Percentiles rank a stretch among this genome's conserved stretches.
Evolutionary conservation across 2,888 invertebrate genomes (phyloP).

Genomic region (Hirtodrosophila histrioides): DNA sequence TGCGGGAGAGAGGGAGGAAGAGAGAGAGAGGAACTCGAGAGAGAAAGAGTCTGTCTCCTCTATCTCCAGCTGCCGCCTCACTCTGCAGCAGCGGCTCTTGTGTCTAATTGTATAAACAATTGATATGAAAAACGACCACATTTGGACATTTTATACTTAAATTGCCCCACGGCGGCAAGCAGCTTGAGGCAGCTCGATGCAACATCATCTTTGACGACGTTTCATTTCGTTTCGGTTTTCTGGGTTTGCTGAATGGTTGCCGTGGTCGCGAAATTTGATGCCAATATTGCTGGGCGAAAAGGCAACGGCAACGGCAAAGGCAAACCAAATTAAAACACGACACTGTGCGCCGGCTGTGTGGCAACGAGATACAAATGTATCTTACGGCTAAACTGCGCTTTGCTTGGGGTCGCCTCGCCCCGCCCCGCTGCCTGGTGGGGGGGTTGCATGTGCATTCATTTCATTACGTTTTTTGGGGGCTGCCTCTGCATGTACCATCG

Average conservation of each 20-base stretch:
- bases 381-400: constrained; percentile 30
- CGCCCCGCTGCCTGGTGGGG: constrained; percentile 22
- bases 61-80: constrained; percentile 12
- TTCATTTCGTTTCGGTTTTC: constrained; percentile 74
- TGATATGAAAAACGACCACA: constrained; percentile 71
- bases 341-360: constrained; percentile 34
- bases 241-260: constrained; percentile 70
- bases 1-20: constrained; percentile 4
- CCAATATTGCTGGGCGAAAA: constrained; percentile 27
- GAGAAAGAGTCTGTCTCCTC: constrained; percentile 2
- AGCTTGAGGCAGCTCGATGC: constrained; percentile 46
- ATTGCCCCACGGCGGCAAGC: constrained; percentile 68
- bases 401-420: constrained; percentile 45
- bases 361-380: constrained; percentile 53
- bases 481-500: constrained; percentile 7
- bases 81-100: constrained; percentile 34
- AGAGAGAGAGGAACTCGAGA: not conserved
- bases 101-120: constrained; percentile 74
- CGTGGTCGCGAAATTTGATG: constrained; percentile 72
- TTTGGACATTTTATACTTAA: constrained; percentile 78
- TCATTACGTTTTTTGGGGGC: constrained; percentile 23
- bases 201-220: constrained; percentile 9
- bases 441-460: constrained; percentile 40
- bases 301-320: constrained; percentile 7
- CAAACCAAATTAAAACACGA: constrained; percentile 48